Evolutionary conservation across 2,888 invertebrate genomes (phyloP).

Genomic region (Odontomyia ornata): DNA sequence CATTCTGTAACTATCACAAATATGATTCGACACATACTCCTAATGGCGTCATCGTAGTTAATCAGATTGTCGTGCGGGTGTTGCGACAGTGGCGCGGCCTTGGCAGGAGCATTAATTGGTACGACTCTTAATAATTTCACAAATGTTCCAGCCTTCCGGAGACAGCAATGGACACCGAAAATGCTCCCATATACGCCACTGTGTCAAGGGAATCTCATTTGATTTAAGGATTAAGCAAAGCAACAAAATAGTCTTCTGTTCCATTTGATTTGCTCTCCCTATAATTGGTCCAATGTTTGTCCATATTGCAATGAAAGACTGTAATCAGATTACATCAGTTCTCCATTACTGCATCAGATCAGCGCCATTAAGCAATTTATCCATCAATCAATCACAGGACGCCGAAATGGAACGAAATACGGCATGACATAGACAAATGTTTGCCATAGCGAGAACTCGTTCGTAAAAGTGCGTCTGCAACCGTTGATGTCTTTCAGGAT

Average conservation of each 20-base stretch:
- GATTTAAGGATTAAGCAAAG: neutral
- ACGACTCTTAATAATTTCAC: too few species aligned
- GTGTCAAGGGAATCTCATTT: neutral
- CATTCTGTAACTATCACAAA: slow-evolving; percentile 30
- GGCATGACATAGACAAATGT: slow-evolving; percentile 43
- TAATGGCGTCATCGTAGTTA: neutral
- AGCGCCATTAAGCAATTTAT: slow-evolving; percentile 53
- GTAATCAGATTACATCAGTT: slow-evolving; percentile 53
- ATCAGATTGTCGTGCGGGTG: neutral
- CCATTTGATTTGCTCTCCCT: slow-evolving; percentile 1
- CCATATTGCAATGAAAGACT: slow-evolving; percentile 39
- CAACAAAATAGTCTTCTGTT: slow-evolving; percentile 23
- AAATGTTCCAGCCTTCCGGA: too few species aligned
- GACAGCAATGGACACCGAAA: too few species aligned
- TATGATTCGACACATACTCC: slow-evolving; percentile 26
- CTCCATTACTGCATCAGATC: slow-evolving; percentile 54
- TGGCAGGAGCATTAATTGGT: neutral
- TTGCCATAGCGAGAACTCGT: slow-evolving; percentile 24
- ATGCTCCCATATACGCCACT: neutral
- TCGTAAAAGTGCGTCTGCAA: neutral
- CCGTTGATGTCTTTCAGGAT: neutral
- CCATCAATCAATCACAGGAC: slow-evolving; percentile 46
- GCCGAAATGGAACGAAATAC: slow-evolving; percentile 29
- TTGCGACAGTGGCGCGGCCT: neutral
- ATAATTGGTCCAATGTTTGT: slow-evolving; percentile 42